Percentiles rank a stretch among this genome's conserved stretches.
These are phyloP conservation scores for Cossypha niveicapilla DNA, from an alignment of 2,797 vertebrate genomes.

Conservation along the genomic window DNA sequence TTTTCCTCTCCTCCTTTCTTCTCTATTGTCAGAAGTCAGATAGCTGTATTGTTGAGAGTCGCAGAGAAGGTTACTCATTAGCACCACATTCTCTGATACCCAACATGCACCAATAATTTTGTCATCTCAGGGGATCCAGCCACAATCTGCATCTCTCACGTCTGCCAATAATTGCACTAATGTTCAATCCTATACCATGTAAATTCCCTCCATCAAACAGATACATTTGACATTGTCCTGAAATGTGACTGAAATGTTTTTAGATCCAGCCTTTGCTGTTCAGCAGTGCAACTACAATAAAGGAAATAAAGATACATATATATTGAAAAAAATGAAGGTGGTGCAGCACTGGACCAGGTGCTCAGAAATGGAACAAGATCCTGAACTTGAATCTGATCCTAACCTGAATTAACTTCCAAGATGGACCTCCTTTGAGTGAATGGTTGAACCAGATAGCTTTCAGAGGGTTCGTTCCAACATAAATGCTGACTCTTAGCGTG, in stretches of 20 bases:
- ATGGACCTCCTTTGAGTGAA: background rate
- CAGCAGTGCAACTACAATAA: background rate
- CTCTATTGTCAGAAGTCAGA: background rate
- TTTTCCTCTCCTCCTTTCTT: background rate
- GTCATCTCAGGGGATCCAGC: background rate
- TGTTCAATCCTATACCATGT: background rate
- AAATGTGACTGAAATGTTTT: background rate
- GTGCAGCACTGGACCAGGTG: background rate
- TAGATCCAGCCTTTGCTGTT: background rate
- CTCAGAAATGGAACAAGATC: background rate
- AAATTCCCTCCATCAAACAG: background rate
- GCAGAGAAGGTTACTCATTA: background rate
- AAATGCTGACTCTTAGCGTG: background rate
- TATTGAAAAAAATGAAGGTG: background rate
- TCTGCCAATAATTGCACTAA: background rate
- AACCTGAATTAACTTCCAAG: background rate
- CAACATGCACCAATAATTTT: background rate
- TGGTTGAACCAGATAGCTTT: background rate
- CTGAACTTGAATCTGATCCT: background rate
- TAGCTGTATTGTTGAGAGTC: background rate
- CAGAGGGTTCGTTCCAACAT: background rate
- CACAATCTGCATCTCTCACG: background rate
- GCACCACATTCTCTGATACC: fast-evolving
- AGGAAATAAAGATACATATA: background rate
- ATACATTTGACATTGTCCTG: background rate